These are phyloP conservation scores for Jacana jacana DNA, from an alignment of 2,113 vertebrate species.

Conservation along the genomic window DNA sequence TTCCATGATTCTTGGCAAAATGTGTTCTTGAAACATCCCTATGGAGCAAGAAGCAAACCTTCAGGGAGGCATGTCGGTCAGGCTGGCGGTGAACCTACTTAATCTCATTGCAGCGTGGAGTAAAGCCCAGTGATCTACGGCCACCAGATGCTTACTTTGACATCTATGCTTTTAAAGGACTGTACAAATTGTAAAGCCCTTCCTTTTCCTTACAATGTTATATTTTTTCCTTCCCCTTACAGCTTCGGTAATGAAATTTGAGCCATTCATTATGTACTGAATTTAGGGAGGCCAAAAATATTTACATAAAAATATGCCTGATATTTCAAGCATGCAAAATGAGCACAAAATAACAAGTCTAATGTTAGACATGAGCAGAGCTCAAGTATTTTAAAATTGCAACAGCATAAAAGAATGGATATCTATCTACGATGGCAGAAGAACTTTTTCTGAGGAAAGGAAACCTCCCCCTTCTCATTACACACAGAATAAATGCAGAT, in stretches of 20 bases:
- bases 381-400: neutral
- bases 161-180: neutral
- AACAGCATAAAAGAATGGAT: neutral
- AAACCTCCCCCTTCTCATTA: neutral
- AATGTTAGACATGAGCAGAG: neutral
- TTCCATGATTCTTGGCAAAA: neutral
- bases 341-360: neutral
- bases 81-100: neutral
- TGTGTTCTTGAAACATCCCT: neutral
- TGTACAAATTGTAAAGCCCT: neutral
- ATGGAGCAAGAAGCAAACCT: fast-evolving
- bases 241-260: neutral
- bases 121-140: neutral
- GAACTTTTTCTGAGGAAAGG: neutral
- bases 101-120: neutral
- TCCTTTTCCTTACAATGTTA: neutral
- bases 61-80: fast-evolving
- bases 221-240: neutral
- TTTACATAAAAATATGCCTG: conserved; percentile 44
- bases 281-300: conserved; percentile 7
- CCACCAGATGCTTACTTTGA: neutral
- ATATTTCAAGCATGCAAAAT: neutral
- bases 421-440: neutral
- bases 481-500: neutral
- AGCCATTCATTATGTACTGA: neutral